Evolutionary conservation across 2,113 vertebrate species (phyloP), one percentile per base, ranked within the genome.

Genomic region (Oreocharis arfaki): DNA sequence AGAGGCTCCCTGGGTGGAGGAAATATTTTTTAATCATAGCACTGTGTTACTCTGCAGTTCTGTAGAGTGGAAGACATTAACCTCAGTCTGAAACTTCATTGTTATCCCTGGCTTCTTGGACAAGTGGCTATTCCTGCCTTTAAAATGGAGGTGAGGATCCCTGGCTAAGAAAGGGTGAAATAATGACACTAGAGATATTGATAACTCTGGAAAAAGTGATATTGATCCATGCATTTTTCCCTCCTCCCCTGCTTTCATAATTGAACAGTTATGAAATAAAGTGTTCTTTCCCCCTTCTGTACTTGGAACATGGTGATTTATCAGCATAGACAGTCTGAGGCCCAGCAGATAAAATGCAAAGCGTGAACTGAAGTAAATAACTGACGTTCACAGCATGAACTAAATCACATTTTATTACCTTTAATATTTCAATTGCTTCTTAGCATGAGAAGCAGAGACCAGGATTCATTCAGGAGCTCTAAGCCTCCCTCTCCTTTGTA

Each of bases 391-490:
- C 95, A 97, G 90, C 77, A 73, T 83, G 95, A 96, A 89, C 83
- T 96, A 96, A 96, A 96, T 97, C 85, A 96, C 26, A 2, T 94
- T 96, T 96, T 95, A 96, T 95, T 95, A 93, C 84, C 84, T 95
- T 96, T 96, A 96, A 94, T 95, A 97, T 94, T 97, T 96, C 93
- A 97, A 75, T 96, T 94, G 95, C 67, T 94, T 90, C 91, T 96
- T 96, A 92, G 84, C 90, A 90, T 81, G 52, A 95, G 75, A 94
- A 96, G 85, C 80, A 87, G 93, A 74, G 49, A 86, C 16, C 70
- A 78, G 74, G 35, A 23, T 68, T 47, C 9, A 37, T 79, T 71
- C 68, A 80, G 89, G 68, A 78, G 61, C 69, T 90, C 44, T 60
- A 82, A 86, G 89, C 50, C 17, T 84, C 73, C 56, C 19, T 67